Conservation (phyloP, 2,797 vertebrate species). For the Microhierax caerulescens region DNA sequence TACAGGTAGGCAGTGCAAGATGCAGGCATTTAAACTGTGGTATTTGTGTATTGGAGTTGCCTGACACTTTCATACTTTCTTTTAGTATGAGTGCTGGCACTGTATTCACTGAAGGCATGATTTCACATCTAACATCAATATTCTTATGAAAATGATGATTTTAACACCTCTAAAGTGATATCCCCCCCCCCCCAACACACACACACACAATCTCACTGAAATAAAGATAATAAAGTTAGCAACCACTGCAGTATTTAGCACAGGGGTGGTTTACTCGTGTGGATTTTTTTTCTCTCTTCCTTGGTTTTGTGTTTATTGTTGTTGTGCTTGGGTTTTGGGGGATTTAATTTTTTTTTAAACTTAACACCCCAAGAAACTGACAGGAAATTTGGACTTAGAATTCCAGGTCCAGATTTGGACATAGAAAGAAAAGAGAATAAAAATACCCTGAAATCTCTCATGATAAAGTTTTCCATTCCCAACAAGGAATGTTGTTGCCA, state of each 20-base stretch:
- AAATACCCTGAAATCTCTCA: background rate
- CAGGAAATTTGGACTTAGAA: background rate
- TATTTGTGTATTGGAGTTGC: background rate
- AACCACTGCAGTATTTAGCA: background rate
- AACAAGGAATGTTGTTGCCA: background rate
- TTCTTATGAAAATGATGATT: background rate
- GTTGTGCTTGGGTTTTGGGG: background rate
- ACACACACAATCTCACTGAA: background rate
- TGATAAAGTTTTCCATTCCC: background rate
- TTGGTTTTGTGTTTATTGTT: too few species aligned
- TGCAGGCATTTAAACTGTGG: background rate
- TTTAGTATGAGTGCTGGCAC: background rate
- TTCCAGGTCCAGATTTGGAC: background rate
- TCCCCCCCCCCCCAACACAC: too few species aligned
- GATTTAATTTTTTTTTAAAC: background rate
- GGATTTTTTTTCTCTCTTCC: background rate
- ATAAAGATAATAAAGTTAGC: background rate
- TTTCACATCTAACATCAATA: background rate
- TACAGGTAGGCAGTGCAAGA: background rate
- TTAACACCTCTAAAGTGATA: background rate
- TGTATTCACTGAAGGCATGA: background rate
- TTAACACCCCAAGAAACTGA: background rate
- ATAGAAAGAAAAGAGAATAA: rapidly evolving
- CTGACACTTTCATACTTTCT: background rate
- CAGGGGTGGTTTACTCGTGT: too few species aligned